Evolutionary conservation across 2,888 invertebrate genomes (phyloP).

Genomic region (Meiosimyza decipiens): DNA sequence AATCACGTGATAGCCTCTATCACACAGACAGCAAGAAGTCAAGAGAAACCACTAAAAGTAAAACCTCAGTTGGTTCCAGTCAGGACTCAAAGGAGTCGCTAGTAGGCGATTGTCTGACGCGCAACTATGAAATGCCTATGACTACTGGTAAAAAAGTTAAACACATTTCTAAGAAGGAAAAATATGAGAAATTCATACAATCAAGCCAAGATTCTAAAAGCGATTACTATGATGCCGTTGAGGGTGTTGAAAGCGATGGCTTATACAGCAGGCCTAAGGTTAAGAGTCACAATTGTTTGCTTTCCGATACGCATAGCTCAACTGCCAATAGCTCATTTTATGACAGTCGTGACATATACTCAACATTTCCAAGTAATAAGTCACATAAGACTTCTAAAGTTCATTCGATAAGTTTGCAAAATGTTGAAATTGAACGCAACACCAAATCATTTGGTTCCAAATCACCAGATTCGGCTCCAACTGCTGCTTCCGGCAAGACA

Average conservation of each 20-base stretch:
- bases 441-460: slow-evolving; percentile 62
- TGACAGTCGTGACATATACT: slow-evolving; percentile 73
- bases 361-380: slow-evolving; percentile 73
- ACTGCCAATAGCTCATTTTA: slow-evolving; percentile 68
- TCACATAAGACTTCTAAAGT: slow-evolving; percentile 72
- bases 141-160: slow-evolving; percentile 66
- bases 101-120: slow-evolving; percentile 62
- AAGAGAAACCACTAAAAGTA: slow-evolving; percentile 73
- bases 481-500: slow-evolving; percentile 54
- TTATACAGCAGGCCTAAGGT: slow-evolving; percentile 64
- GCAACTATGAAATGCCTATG: slow-evolving; percentile 69
- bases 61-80: slow-evolving; percentile 72
- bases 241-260: slow-evolving; percentile 55
- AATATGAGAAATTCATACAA: slow-evolving; percentile 69
- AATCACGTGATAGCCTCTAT: slow-evolving; percentile 74
- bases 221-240: slow-evolving; percentile 76
- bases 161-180: slow-evolving; percentile 60
- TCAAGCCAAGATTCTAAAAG: slow-evolving; percentile 79
- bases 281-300: slow-evolving; percentile 72
- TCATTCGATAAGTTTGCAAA: slow-evolving; percentile 77
- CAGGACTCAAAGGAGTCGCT: slow-evolving; percentile 77
- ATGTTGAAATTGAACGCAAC: slow-evolving; percentile 77
- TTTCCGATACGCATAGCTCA: slow-evolving; percentile 68
- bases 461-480: slow-evolving; percentile 61
- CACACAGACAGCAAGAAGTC: slow-evolving; percentile 76